Evolutionary conservation across 2,797 vertebrate genomes (phyloP).

Genomic region (Chrysocyon brachyurus): DNA sequence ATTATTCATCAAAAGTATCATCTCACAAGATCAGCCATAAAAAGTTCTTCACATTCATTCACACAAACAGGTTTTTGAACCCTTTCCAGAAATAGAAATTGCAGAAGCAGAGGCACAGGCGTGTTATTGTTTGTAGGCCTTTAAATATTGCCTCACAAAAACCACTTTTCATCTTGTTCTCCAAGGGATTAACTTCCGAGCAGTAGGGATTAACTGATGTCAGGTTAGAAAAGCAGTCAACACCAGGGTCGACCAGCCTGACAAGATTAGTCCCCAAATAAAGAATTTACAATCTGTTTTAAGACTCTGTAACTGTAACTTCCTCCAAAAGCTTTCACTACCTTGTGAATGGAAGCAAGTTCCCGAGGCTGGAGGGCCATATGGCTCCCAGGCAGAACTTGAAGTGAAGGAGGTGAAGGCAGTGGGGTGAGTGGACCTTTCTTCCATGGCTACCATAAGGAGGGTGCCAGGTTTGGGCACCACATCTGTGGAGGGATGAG

Average conservation of each 20-base stretch:
- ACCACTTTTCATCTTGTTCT: constrained; percentile 83
- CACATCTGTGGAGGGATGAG: neutral
- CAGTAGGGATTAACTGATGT: constrained; percentile 73
- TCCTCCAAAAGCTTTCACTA: constrained; percentile 64
- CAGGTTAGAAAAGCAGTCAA: constrained; percentile 80
- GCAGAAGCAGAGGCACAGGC: constrained; percentile 73
- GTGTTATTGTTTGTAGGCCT: constrained; percentile 81
- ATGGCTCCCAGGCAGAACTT: neutral
- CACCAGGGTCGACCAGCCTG: constrained; percentile 62
- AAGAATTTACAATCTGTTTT: constrained; percentile 79
- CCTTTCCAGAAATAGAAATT: constrained; percentile 84
- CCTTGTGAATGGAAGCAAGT: constrained; percentile 42
- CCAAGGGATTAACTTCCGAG: constrained; percentile 78
- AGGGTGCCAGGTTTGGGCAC: neutral
- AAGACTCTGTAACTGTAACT: constrained; percentile 58
- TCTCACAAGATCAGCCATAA: constrained; percentile 73
- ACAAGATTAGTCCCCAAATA: constrained; percentile 69
- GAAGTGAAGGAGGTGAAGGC: neutral
- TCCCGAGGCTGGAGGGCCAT: neutral
- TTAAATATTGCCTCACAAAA: constrained; percentile 78
- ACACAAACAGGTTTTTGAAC: constrained; percentile 80
- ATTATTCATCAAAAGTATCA: constrained; percentile 77
- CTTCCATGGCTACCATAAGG: neutral
- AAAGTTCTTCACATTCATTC: constrained; percentile 79
- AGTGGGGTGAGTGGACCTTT: neutral